A percentile compares a stretch with the other conserved stretches of the same genome.
Evolutionary conservation across 2,888 invertebrate genomes (phyloP).

Genomic region (Didymodactylos carnosus): DNA sequence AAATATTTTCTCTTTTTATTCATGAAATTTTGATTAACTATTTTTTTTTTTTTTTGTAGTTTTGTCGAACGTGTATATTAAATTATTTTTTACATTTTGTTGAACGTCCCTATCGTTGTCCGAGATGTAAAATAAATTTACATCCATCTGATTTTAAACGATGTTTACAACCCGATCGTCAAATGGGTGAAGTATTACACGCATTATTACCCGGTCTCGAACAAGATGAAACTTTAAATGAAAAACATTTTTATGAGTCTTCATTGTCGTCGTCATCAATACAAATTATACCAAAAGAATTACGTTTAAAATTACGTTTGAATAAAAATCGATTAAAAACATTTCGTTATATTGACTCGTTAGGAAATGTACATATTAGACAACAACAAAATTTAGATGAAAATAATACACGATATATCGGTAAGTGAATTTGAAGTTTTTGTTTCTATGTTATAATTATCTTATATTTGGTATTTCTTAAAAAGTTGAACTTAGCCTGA

Average conservation of each 20-base stretch:
- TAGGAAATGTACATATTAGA: neutral
- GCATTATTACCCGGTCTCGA: neutral
- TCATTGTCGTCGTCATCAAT: too few species aligned
- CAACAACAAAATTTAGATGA: too few species aligned
- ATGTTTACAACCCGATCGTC: neutral
- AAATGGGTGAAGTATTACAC: neutral
- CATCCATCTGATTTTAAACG: neutral
- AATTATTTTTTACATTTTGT: neutral
- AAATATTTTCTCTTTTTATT: too few species aligned
- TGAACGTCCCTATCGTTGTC: neutral
- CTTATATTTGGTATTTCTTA: too few species aligned
- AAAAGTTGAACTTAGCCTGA: too few species aligned
- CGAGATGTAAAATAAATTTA: neutral
- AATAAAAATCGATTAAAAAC: neutral
- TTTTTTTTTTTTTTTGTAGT: too few species aligned
- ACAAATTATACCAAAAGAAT: neutral
- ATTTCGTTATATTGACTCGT: neutral
- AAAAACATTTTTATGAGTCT: neutral
- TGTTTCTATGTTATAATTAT: too few species aligned
- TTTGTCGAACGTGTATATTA: neutral
- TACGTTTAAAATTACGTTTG: neutral
- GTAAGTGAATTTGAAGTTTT: too few species aligned
- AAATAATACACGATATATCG: too few species aligned
- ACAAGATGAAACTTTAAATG: neutral
- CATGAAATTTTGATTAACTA: too few species aligned